These are phyloP conservation scores for Thaumetopoea pityocampa DNA, from an alignment of 1,140 invertebrate species.

Conservation along the genomic window DNA sequence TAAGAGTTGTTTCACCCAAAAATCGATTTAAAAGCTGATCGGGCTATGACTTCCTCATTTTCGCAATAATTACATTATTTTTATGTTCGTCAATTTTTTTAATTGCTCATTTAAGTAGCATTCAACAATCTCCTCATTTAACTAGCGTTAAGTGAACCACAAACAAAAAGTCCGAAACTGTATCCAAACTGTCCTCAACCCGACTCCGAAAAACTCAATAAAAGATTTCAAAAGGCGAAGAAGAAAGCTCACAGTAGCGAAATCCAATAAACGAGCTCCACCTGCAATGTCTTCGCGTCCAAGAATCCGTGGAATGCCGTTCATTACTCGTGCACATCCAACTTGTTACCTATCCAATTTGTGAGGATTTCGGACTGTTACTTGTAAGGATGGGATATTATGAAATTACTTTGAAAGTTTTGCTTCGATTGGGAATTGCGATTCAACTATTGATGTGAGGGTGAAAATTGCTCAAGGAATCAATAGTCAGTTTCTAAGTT, in stretches of 20 bases:
- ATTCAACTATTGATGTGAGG: conserved; percentile 14
- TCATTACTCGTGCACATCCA: conserved; percentile 53
- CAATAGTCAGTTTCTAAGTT: background rate
- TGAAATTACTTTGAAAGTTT: conserved; percentile 44
- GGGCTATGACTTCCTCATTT: no score
- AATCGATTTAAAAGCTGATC: no score
- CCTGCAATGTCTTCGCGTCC: conserved; percentile 47
- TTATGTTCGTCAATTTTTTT: no score
- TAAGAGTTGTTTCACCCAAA: no score
- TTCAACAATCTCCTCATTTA: no score
- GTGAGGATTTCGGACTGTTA: conserved; percentile 40
- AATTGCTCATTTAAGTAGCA: no score
- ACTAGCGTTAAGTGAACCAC: no score
- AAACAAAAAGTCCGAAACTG: no score
- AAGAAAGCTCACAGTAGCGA: conserved; percentile 34
- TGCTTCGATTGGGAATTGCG: conserved; percentile 17
- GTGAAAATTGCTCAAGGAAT: conserved; percentile 1
- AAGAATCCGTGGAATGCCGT: conserved; percentile 51
- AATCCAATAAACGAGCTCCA: conserved; percentile 53
- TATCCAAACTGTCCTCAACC: conserved; percentile 10
- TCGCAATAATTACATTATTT: no score
- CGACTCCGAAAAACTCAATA: conserved; percentile 21
- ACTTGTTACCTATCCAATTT: conserved; percentile 62
- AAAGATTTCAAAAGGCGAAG: conserved; percentile 13
- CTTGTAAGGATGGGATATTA: conserved; percentile 25